Evolutionary conservation across 2,888 invertebrate species (phyloP).

Genomic region (Cephus pygmeus): DNA sequence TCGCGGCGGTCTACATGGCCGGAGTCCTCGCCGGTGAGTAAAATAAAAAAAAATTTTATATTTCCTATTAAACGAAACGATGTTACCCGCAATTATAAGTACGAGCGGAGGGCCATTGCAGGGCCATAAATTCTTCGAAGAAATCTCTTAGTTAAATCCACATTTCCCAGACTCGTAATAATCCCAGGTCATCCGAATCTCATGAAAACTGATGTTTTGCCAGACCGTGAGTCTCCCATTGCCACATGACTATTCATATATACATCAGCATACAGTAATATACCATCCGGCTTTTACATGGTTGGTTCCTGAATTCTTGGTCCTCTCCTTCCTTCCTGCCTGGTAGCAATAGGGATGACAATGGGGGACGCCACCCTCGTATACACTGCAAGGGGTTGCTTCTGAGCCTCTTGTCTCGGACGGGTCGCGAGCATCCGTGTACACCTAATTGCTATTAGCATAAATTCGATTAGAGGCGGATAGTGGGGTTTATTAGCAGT

Average conservation of each 20-base stretch:
- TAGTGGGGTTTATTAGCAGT: constrained; percentile 44
- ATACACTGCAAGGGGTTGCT: neutral
- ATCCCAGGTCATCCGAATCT: neutral
- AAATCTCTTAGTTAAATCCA: neutral
- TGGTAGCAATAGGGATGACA: neutral
- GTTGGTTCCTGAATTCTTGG: neutral
- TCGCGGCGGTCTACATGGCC: constrained; percentile 89
- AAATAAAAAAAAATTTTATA: constrained; percentile 4
- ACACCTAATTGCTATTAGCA: constrained; percentile 52
- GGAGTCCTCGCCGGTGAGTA: constrained; percentile 90
- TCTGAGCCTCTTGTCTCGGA: constrained; percentile 14
- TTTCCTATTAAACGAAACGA: neutral
- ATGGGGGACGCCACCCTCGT: neutral
- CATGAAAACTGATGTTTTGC: neutral
- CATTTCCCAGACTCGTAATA: neutral
- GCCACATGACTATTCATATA: neutral
- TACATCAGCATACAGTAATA: too few relatives aligned
- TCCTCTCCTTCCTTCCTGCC: neutral
- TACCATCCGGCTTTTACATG: neutral
- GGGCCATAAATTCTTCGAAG: neutral
- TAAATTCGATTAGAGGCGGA: constrained; percentile 51
- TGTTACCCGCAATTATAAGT: neutral
- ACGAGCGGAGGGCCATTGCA: neutral
- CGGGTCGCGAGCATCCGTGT: constrained; percentile 30
- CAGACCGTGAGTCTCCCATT: neutral